Conservation (phyloP, 1,140 invertebrate genomes). For the Phymorhynchus buccinoides region DNA sequence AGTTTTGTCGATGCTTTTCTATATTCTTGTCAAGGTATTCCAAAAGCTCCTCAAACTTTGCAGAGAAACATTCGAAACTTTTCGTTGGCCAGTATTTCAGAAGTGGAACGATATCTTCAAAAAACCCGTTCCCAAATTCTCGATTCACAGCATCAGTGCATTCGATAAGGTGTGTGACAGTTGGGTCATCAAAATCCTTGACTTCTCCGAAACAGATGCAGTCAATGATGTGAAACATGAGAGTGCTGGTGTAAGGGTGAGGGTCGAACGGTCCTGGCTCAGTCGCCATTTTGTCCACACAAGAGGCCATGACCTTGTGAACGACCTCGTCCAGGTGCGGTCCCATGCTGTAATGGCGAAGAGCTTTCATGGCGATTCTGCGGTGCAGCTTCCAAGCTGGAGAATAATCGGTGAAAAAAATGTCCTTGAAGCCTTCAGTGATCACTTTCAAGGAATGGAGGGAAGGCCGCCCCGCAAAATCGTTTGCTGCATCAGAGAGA, state of each 20-base stretch:
- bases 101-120: neutral
- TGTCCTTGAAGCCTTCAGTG: conserved; percentile 12
- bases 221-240: conserved; percentile 25
- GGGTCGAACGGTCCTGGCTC: conserved; percentile 14
- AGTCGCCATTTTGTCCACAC: conserved; percentile 21
- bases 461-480: neutral
- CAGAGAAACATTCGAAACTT: neutral
- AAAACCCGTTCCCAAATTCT: neutral
- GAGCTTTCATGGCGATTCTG: conserved; percentile 29
- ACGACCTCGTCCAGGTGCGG: conserved; percentile 17
- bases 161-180: neutral
- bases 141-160: neutral
- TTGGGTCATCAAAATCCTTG: neutral
- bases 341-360: conserved; percentile 29
- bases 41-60: neutral
- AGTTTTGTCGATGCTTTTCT: neutral
- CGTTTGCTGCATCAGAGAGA: neutral
- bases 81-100: conserved; percentile 2
- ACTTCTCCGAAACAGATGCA: neutral
- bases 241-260: neutral
- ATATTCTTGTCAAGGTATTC: neutral
- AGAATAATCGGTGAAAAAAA: neutral
- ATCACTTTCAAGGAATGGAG: neutral
- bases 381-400: conserved; percentile 26
- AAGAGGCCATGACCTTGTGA: neutral